A percentile compares a stretch with the other conserved stretches of the same genome.
phyloP scores from a whole-genome alignment of 1,140 invertebrate species.

The Aphaenogaster rudis region DNA sequence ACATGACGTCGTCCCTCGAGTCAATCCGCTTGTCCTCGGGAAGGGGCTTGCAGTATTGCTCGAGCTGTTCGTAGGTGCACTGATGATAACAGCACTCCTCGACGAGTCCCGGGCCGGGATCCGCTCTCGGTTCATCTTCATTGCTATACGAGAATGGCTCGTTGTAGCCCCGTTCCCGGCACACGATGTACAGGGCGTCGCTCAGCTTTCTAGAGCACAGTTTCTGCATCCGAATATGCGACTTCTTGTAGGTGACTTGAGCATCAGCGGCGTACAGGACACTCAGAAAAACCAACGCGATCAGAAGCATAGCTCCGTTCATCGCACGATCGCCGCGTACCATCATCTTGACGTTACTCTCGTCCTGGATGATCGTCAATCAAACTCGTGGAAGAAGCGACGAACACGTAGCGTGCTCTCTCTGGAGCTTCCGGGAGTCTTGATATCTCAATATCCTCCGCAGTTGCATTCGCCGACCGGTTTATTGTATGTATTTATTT shows the following conservation, averaged over 20 bases:
- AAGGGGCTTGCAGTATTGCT: constrained; percentile 81
- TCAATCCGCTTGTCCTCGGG: constrained; percentile 29
- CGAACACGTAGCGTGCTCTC: not conserved
- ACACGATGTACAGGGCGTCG: constrained; percentile 78
- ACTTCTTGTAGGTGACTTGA: constrained; percentile 51
- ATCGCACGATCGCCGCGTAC: constrained; percentile 5
- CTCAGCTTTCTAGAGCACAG: constrained; percentile 80
- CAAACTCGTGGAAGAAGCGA: not conserved
- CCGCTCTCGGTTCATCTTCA: constrained; percentile 69
- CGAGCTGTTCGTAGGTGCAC: constrained; percentile 78
- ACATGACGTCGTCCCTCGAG: constrained; percentile 66
- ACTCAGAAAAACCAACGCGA: constrained; percentile 47
- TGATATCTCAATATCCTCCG: not conserved
- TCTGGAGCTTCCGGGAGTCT: not conserved
- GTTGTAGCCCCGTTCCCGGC: constrained; percentile 80
- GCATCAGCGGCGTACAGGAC: constrained; percentile 28
- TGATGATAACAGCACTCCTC: constrained; percentile 82
- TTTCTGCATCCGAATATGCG: constrained; percentile 65
- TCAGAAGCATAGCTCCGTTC: constrained; percentile 42
- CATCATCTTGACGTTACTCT: constrained; percentile 18
- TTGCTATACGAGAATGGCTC: constrained; percentile 79
- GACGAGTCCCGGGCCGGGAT: constrained; percentile 78
- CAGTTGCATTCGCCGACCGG: constrained; percentile 37
- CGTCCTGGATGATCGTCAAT: not conserved
- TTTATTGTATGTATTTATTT: constrained; percentile 4